Evolutionary conservation across 2,797 vertebrate genomes (phyloP), one percentile per base, ranked within the genome.

Genomic region (Gobionotothen gibberifrons): DNA sequence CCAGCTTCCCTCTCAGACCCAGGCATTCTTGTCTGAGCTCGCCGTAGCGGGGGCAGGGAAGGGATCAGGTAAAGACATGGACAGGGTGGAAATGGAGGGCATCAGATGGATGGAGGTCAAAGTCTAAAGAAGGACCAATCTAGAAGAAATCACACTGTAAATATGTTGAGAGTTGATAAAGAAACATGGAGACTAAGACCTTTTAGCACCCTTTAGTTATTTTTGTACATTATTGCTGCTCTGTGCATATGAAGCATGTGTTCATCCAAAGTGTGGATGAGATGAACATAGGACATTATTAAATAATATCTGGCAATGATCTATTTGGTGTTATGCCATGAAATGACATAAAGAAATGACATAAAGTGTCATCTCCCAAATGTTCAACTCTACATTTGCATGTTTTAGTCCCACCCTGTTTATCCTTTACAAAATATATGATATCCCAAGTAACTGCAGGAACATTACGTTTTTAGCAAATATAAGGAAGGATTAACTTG

Each of bases 1-100:
- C 15, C 83, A 90, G 0, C 85, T 98, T 66, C 98, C 98, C 22
- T 90, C 93, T 0, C 94, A 97, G 86, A 87, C 80, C 9, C 74
- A 76, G 3, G 85, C 40, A 0, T 93, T 99, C 52, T 72, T 98
- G 5, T 39, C 69, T 3, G 93, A 93, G 9, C 87, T 98, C 19
- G 81, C 83, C 26, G 69, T 73, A 26, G 72, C 32, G 61, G 68
- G 16, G 47, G 40, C 29, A 54, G 74, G 46, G 53, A 81, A 4
- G 56, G 21, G 47, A 26, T 44, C 60, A 42, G 13, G 17, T 22
- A 78, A 72, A 26, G 76, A 79, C 52, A 42, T 19, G 79, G 64
- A 53, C 16, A 17, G 26, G 7, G 29, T 70, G 62, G 52, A 61
- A 40, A 54, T 70, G 56, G 47, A 16, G 1, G 2, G 9, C 12